Conservation (phyloP, 2,888 invertebrate species). For the Rutpela maculata region DNA sequence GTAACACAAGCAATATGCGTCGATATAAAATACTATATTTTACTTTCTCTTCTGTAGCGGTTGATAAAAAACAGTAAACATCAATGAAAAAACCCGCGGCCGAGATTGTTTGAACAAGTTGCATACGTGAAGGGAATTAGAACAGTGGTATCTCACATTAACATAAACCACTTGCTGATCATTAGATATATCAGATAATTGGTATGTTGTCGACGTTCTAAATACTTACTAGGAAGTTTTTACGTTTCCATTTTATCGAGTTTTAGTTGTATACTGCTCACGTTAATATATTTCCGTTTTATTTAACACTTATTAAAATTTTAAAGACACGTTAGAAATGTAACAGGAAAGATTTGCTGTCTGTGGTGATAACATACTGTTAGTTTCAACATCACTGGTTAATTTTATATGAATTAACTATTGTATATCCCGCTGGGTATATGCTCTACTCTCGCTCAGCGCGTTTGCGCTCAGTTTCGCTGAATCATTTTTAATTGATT, state of each 20-base stretch:
- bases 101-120: slow-evolving; percentile 35
- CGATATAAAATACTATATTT: slow-evolving; percentile 27
- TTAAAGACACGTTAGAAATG: neutral
- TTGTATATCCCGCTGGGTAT: too few relatives aligned
- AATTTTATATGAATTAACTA: too few relatives aligned
- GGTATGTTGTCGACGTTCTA: slow-evolving; percentile 37
- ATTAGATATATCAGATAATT: slow-evolving; percentile 38
- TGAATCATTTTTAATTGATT: too few relatives aligned
- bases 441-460: too few relatives aligned
- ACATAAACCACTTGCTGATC: slow-evolving; percentile 40
- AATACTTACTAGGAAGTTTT: slow-evolving; percentile 30
- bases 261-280: neutral
- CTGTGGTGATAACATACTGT: too few relatives aligned
- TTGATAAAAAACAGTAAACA: slow-evolving; percentile 38
- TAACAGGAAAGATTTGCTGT: neutral
- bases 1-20: slow-evolving; percentile 15
- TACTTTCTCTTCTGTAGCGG: slow-evolving; percentile 37
- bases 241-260: slow-evolving; percentile 13
- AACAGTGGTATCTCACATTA: slow-evolving; percentile 34
- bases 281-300: neutral
- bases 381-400: too few relatives aligned
- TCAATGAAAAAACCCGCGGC: slow-evolving; percentile 30
- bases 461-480: too few relatives aligned
- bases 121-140: slow-evolving; percentile 41
- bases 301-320: neutral